Evolutionary conservation across 2,888 invertebrate genomes (phyloP), one percentile per base, ranked within the genome.

Genomic region (Gryllus longicercus): DNA sequence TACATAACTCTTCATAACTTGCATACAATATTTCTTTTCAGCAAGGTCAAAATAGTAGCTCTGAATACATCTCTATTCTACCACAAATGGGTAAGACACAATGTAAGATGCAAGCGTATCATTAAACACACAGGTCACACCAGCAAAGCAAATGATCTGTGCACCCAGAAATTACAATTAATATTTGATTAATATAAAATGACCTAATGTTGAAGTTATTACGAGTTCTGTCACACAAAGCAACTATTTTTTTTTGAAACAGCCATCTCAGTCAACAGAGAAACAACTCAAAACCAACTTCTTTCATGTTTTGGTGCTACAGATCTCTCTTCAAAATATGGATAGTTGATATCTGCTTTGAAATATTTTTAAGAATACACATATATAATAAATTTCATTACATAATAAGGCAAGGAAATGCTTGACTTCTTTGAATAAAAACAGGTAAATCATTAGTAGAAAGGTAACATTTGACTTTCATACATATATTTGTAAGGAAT

Each of bases 51-150:
- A 63, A 63, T 63, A 63, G 63, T 18, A 63, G 18, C 63, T 63
- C 63, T 63, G 63, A 63, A 16, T 63, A 63, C 63, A 63, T 18
- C 18, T 63, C 63, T 16, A 63, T 63, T 63, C 63, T 63, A 63
- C 25, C 25, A 38, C 63, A 63, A 16, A 14, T 63, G 63, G 63
- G 63, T 63, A 63, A 63, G 63, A 63, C 63, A 63, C 63, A 63
- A 63, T 63, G 63, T 63, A 63, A 63, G 63, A 63, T 63, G 63
- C 63, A 63, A 63, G 63, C 63, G 63, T 63, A 63, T 63, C 63
- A 63, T 63, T 63, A 63, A 63, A 63, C 63, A 63, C 63, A 16
- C 18, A 63, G 63, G 63, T 63, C 63, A 63, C 63, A 63, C 63
- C 63, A 63, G 63, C 63, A 18, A 38, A 63, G 63, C 63, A 63